Evolutionary conservation across 2,888 invertebrate species (phyloP), one percentile per base, ranked within the genome.

Genomic region (Serrognathus titanus): DNA sequence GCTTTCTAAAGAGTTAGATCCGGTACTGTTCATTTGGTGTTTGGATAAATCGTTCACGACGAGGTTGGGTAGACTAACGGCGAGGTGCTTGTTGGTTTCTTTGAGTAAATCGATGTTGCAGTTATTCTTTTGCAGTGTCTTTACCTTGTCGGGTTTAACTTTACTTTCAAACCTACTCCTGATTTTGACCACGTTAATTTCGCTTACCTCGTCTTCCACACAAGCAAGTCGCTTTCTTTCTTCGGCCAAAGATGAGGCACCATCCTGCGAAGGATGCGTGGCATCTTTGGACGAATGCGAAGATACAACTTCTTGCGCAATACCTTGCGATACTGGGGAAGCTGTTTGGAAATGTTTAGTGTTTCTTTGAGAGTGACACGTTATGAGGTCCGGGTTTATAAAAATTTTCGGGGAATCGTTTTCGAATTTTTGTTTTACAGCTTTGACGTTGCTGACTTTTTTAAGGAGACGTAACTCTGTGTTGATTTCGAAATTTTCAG

Each of bases 131-230:
- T 49, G 13, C 11, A 45, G 24, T 6, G 7, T 45, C 11, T 13
- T 46, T 46, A 6, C 24, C 24, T 41, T 53, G 1, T 12, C 24
- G 16, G 39, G 10, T 10, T 43, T 37, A 2, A 3, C 24, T 53
- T 45, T 60, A 43, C 48, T 55, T 45, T 60, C 55, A 48, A 54
- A 58, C 36, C 56, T 57, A n/a, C 43, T 20, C 31, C 51, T 47
- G 12, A 60, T 57, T 20, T 57, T 20, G 12, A 24, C 37, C 13
- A 59, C 56, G 12, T 46, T 49, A 9, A 55, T 62, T 61, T 70
- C 71, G 46, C 66, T 58, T 48, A 52, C 72, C 69, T 71, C 70
- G 70, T 71, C 70, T 7, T 63, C 57, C 31, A 53, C 48, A 59
- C 71, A 71, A 69, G 72, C 69, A 31, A 31, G 24, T 31, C 24